Evolutionary conservation across 2,797 vertebrate genomes (phyloP).

Genomic region (Alauda arvensis): DNA sequence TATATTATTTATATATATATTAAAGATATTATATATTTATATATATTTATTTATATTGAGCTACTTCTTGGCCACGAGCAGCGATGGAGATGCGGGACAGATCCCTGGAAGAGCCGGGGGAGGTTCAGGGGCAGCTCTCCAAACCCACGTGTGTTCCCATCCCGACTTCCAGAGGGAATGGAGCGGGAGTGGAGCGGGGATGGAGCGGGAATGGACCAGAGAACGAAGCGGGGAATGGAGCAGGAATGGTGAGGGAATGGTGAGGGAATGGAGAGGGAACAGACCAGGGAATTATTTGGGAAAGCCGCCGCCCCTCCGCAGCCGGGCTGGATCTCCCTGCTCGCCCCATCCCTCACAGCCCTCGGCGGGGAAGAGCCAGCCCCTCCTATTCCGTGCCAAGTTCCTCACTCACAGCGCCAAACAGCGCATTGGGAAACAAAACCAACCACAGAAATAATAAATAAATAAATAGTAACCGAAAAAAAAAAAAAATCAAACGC

Average conservation of each 20-base stretch:
- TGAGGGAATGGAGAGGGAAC: neutral
- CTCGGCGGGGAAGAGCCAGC: neutral
- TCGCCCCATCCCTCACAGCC: neutral
- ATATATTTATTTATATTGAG: neutral
- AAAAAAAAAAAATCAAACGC: neutral
- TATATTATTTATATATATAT: neutral
- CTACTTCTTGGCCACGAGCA: neutral
- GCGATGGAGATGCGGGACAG: accelerated
- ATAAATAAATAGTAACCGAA: neutral
- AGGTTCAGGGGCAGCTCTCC: neutral
- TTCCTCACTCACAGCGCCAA: neutral
- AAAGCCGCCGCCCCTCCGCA: neutral
- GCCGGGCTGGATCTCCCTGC: neutral
- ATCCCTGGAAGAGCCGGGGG: neutral
- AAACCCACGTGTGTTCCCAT: neutral
- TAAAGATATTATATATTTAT: neutral
- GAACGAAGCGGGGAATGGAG: neutral
- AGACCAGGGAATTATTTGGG: neutral
- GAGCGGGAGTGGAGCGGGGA: neutral
- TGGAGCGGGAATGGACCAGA: too few species aligned
- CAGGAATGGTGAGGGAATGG: accelerated
- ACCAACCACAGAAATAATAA: accelerated
- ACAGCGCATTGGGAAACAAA: neutral
- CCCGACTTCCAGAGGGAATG: neutral
- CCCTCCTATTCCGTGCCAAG: neutral